Evolutionary conservation across 2,888 invertebrate genomes (phyloP).

Genomic region (Meteorus colon): DNA sequence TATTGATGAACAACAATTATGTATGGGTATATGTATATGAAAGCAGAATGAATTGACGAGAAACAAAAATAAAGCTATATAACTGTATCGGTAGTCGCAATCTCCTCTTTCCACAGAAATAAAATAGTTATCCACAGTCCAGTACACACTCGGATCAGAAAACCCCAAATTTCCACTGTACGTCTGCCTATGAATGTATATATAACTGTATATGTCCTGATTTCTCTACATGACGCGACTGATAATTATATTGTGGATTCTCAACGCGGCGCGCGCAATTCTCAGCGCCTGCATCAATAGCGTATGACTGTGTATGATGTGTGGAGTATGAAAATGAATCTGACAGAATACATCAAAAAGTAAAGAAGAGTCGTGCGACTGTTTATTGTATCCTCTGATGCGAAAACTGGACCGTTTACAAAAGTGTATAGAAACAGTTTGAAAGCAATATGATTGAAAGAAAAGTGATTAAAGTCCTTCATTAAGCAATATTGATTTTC

Average conservation of each 20-base stretch:
- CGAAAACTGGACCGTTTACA: no score
- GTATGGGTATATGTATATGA: no score
- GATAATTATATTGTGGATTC: slow-evolving; percentile 18
- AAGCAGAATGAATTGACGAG: no score
- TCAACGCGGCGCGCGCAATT: slow-evolving; percentile 40
- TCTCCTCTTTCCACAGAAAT: slow-evolving; percentile 1
- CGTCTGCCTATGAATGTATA: neutral
- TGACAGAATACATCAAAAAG: no score
- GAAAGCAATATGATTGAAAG: no score
- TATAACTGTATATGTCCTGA: slow-evolving; percentile 30
- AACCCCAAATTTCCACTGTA: slow-evolving; percentile 35
- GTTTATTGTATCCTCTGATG: no score
- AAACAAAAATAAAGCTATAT: neutral
- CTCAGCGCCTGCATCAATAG: slow-evolving; percentile 30
- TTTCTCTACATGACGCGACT: slow-evolving; percentile 22
- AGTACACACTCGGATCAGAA: slow-evolving; percentile 37
- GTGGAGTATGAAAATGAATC: slow-evolving; percentile 8
- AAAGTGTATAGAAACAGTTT: no score
- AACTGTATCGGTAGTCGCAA: neutral
- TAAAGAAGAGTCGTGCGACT: no score
- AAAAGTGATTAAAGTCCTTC: no score
- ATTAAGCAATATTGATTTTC: no score
- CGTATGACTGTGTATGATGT: neutral
- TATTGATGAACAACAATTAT: no score
- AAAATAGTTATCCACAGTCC: slow-evolving; percentile 29